A percentile compares a stretch with the other conserved stretches of the same genome.
Evolutionary conservation across 2,888 invertebrate species (phyloP).

Genomic region (Eudemis profundana): DNA sequence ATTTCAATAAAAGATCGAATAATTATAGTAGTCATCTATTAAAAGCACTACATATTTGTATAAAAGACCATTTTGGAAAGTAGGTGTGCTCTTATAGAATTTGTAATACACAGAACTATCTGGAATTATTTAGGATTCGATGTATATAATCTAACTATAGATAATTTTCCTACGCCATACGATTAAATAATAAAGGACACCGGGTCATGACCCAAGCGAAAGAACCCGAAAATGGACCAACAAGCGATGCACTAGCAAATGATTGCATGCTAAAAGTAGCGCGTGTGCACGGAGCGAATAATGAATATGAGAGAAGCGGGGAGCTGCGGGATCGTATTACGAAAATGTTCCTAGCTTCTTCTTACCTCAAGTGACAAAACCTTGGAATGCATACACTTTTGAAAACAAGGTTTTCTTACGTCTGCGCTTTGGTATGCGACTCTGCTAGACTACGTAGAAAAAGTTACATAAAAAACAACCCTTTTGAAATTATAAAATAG

Average conservation of each 20-base stretch:
- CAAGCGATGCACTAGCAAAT: constrained; percentile 20
- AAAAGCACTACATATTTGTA: no score
- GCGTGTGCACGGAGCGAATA: constrained; percentile 31
- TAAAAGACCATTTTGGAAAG: no score
- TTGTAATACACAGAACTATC: no score
- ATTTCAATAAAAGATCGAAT: no score
- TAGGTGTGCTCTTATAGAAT: no score
- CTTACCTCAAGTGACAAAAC: constrained; percentile 23
- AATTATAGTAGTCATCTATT: no score
- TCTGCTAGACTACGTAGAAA: background rate
- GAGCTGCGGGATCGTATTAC: constrained; percentile 32
- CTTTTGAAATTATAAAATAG: no score
- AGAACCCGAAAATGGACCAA: constrained; percentile 3
- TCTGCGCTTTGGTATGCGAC: background rate
- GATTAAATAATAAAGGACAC: no score
- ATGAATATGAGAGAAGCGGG: constrained; percentile 37
- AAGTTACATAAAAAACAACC: no score
- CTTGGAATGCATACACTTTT: constrained; percentile 16
- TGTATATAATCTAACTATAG: no score
- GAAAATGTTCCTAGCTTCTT: constrained; percentile 25
- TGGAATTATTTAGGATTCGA: no score
- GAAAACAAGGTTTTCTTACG: constrained; percentile 8
- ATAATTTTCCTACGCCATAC: no score
- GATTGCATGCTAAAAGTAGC: constrained; percentile 25
- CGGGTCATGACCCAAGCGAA: background rate